These are phyloP conservation scores for Nemurella pictetii DNA, from an alignment of 2,888 invertebrate genomes.

Conservation along the genomic window DNA sequence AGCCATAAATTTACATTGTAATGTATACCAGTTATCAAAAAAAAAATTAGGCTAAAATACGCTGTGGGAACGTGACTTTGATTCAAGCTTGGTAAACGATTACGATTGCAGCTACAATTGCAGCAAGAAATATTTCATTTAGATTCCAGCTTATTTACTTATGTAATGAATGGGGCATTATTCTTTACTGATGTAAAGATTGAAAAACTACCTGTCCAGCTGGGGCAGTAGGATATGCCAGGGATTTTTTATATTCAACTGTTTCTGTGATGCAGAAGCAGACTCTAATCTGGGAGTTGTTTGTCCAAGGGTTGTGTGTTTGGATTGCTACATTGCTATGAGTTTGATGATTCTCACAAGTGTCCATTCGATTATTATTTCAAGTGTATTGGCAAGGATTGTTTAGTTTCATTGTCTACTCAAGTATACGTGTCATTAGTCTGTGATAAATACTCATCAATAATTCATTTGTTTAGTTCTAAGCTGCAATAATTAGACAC, in stretches of 20 bases:
- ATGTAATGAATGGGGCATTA: neutral
- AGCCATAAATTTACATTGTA: neutral
- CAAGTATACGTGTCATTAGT: neutral
- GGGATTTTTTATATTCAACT: neutral
- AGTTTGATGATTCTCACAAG: neutral
- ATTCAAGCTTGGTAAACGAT: neutral
- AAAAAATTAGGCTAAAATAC: neutral
- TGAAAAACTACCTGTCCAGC: neutral
- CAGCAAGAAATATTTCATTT: neutral
- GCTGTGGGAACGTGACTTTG: neutral
- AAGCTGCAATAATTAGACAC: neutral
- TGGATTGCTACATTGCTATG: neutral
- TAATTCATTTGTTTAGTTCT: neutral
- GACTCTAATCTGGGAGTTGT: neutral
- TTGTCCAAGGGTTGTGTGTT: neutral
- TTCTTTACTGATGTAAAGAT: neutral
- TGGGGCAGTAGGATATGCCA: neutral
- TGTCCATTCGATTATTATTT: neutral
- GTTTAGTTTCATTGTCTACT: neutral
- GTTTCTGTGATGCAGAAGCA: neutral
- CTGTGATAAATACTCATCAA: neutral
- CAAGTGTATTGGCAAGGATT: neutral
- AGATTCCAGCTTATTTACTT: neutral
- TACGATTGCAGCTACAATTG: neutral
- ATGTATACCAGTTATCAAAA: neutral